Evolutionary conservation across 2,888 invertebrate genomes (phyloP).

Genomic region (Drosophila multiciliata): DNA sequence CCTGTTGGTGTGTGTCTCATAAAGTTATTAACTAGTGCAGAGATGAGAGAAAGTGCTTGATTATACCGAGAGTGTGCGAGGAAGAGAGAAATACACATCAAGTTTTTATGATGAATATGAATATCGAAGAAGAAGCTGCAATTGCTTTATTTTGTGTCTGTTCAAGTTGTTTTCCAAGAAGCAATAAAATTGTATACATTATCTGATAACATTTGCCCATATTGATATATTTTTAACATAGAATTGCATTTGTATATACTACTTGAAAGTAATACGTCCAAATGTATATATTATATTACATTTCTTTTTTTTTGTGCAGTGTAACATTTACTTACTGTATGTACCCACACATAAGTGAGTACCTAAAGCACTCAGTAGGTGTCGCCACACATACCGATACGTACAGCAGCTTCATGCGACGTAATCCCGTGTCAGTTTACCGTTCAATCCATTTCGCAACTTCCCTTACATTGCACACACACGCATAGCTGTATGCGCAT

Average conservation of each 20-base stretch:
- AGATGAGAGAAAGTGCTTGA: slow-evolving; percentile 49
- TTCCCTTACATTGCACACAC: slow-evolving; percentile 36
- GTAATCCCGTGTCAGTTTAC: slow-evolving; percentile 63
- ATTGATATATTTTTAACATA: not conserved
- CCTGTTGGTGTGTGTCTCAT: slow-evolving; percentile 43
- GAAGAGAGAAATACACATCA: slow-evolving; percentile 12
- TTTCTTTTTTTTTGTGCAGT: not conserved
- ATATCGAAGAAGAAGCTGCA: slow-evolving; percentile 17
- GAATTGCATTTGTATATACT: not conserved
- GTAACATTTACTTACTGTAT: slow-evolving; percentile 12
- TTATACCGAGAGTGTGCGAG: not conserved
- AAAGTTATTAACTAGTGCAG: slow-evolving; percentile 67
- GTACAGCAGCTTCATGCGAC: slow-evolving; percentile 13
- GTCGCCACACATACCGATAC: slow-evolving; percentile 1
- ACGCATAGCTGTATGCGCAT: slow-evolving; percentile 4
- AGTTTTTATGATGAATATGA: slow-evolving; percentile 39
- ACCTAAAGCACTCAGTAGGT: slow-evolving; percentile 19
- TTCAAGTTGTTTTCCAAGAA: slow-evolving; percentile 2
- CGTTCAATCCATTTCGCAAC: slow-evolving; percentile 67
- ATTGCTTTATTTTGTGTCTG: slow-evolving; percentile 12
- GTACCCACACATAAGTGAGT: slow-evolving; percentile 17
- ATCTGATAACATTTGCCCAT: not conserved
- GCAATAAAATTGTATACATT: slow-evolving; percentile 15
- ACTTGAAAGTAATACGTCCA: not conserved
- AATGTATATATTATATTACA: no score